Evolutionary conservation across 2,113 vertebrate species (phyloP), one percentile per base, ranked within the genome.

Genomic region (Thamnophis sirtalis): DNA sequence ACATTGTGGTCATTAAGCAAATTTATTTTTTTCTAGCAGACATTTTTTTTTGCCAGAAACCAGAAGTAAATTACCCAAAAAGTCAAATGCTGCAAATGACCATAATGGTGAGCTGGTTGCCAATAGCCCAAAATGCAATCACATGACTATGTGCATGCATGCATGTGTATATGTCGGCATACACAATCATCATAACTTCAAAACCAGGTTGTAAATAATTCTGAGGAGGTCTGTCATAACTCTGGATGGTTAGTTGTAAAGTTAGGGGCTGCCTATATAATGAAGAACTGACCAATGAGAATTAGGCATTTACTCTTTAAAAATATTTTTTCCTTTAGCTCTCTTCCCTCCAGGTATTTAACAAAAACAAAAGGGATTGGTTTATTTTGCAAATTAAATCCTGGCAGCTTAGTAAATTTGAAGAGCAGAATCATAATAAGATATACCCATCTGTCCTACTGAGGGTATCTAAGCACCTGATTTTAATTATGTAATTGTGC

Each of bases 271-370:
- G n/a, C 85, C 51, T 88, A 91, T 93, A 92, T 89, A 96, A 92
- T 50, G n/a, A 95, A 88, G 91, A 95, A 55, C 88, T 96, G 94
- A 94, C 93, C 93, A 96, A 95, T 49, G 90, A 94, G 92, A 96
- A 92, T 94, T 89, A 56, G 93, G 94, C 17, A 1, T 63, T 84
- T 84, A 60, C 21, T 10, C 95, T 91, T 94, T 90, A 80, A 94
- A 89, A 22, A 87, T 58, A 87, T 84, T 21, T 94, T 56, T 28
- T 17, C 33, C 51, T 19, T 53, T 87, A 26, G 22, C 19, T 56
- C 19, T 58, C 10, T 28, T 87, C 28, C 28, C 55, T 84, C 38
- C 1, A 87, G 56, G 49, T 51, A 54, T 50, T 51, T 26, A 92
- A 38, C 51, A 92, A 92, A 10, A 21, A 43, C 84, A 84, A n/a